Percentiles rank a stretch among this genome's conserved stretches.
Conservation (phyloP, 1,140 invertebrate genomes). For the Rhynchophorus ferrugineus region DNA sequence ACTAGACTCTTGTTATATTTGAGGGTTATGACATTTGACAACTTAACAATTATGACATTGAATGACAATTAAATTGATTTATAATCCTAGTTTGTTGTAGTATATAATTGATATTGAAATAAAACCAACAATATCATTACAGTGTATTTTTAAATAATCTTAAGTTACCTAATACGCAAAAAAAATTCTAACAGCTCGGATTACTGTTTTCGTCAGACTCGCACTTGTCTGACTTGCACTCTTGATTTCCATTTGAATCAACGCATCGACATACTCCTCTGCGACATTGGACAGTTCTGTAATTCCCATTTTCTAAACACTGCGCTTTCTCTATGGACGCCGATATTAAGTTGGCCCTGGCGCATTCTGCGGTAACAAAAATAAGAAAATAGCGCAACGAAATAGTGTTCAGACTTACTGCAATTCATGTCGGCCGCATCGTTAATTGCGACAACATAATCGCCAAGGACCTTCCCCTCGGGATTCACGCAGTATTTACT, state of each 20-base stretch:
- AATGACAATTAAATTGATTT: too few relatives aligned
- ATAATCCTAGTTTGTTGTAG: too few relatives aligned
- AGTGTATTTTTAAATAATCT: too few relatives aligned
- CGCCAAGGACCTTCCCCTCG: conserved; percentile 38
- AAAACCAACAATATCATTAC: too few relatives aligned
- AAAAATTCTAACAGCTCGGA: too few relatives aligned
- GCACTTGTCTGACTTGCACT: conserved; percentile 9
- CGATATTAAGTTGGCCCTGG: conserved; percentile 44
- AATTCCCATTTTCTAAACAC: conserved; percentile 55
- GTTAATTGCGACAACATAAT: too few relatives aligned
- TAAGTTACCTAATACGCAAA: too few relatives aligned
- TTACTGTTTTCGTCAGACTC: conserved; percentile 1
- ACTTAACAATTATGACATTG: too few relatives aligned
- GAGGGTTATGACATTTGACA: too few relatives aligned
- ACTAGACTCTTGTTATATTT: too few relatives aligned
- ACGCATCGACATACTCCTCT: conserved; percentile 52
- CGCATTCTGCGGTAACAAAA: conserved; percentile 47
- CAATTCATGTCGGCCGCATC: conserved; percentile 48
- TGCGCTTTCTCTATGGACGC: conserved; percentile 42
- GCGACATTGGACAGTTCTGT: conserved; percentile 48
- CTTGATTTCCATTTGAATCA: conserved; percentile 49
- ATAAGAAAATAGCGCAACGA: neutral
- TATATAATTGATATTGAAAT: too few relatives aligned
- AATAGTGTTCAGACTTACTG: conserved; percentile 43
- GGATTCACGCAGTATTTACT: conserved; percentile 50